Percentiles rank a stretch among this genome's conserved stretches.
Conservation (phyloP, 2,888 invertebrate genomes). For the Pollenia amentaria region DNA sequence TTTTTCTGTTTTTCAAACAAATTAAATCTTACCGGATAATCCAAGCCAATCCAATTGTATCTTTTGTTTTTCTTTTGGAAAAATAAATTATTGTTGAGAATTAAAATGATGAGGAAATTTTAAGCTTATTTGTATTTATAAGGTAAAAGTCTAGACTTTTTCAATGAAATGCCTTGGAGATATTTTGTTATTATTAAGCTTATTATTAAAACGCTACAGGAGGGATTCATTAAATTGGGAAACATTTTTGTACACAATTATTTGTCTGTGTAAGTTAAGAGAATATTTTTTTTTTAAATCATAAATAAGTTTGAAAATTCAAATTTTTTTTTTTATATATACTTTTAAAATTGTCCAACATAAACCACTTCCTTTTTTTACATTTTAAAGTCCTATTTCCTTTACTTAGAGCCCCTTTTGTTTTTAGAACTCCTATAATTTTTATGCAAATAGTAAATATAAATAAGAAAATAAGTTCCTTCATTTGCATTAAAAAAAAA, state of each 20-base stretch:
- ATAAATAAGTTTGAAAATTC: no score
- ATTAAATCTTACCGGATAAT: conserved; percentile 38
- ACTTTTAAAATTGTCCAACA: no score
- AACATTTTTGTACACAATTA: no score
- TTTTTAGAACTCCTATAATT: conserved; percentile 2
- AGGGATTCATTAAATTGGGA: not conserved
- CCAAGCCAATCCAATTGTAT: conserved; percentile 21
- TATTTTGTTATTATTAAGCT: conserved; percentile 19
- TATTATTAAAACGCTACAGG: conserved; percentile 4
- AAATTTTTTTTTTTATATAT: no score
- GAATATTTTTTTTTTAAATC: no score
- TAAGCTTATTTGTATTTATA: not conserved
- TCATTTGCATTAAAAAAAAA: conserved; percentile 20
- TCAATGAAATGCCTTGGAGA: not conserved
- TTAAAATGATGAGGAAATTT: conserved; percentile 9
- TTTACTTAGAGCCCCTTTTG: not conserved
- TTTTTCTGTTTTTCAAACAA: not conserved
- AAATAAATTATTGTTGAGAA: not conserved
- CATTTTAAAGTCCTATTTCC: not conserved
- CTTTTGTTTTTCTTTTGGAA: conserved; percentile 24
- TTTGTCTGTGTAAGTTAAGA: no score
- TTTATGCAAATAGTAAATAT: conserved; percentile 48
- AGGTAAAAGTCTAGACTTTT: conserved; percentile 29
- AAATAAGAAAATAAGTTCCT: conserved; percentile 38
- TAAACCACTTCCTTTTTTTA: no score